A percentile compares a stretch with the other conserved stretches of the same genome.
These are phyloP conservation scores for Microtus montanus DNA, from an alignment of 2,113 vertebrate species.

Conservation along the genomic window DNA sequence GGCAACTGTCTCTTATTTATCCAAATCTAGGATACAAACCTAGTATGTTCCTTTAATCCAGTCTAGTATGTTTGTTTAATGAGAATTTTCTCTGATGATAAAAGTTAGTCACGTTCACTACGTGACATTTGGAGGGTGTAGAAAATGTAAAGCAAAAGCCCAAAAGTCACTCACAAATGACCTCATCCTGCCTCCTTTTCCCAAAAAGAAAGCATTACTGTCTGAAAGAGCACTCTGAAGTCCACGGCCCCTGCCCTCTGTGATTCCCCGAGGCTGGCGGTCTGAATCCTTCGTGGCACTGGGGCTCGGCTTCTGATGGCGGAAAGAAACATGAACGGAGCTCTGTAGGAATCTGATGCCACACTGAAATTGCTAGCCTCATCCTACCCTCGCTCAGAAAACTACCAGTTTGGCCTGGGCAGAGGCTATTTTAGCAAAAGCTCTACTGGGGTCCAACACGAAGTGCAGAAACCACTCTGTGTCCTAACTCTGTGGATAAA, in stretches of 20 bases:
- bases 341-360: background rate
- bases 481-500: too few relatives aligned
- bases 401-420: background rate
- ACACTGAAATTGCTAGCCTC: background rate
- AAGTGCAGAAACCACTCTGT: rapidly evolving
- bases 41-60: background rate
- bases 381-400: background rate
- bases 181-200: background rate
- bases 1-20: background rate
- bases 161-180: background rate
- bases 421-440: background rate
- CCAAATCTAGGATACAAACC: background rate
- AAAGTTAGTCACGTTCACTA: background rate
- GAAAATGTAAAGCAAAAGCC: background rate
- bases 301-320: background rate
- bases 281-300: background rate
- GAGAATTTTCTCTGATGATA: background rate
- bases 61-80: background rate
- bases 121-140: background rate
- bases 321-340: background rate
- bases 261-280: rapidly evolving
- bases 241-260: background rate
- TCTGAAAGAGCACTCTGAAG: background rate
- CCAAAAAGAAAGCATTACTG: background rate
- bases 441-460: background rate